Percentiles rank a stretch among this genome's conserved stretches.
These are phyloP conservation scores for Oncorhynchus masou DNA, from an alignment of 2,113 vertebrate species.

Conservation along the genomic window DNA sequence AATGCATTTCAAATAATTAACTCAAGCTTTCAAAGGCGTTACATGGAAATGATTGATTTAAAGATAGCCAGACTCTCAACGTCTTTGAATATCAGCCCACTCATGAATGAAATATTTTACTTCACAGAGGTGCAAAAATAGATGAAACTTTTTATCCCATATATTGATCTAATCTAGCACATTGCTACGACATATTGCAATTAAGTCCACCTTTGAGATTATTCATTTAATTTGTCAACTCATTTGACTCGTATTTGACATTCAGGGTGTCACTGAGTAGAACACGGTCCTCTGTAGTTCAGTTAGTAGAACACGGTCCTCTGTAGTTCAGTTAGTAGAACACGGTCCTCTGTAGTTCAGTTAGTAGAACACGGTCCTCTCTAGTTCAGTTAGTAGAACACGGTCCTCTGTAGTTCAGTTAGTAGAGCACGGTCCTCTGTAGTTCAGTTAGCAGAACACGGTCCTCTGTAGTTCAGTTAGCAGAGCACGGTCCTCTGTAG, in stretches of 20 bases:
- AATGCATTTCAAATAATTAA: conserved; percentile 5
- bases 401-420: too few relatives aligned
- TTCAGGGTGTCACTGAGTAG: too few relatives aligned
- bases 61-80: background rate
- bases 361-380: too few relatives aligned
- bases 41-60: conserved; percentile 6
- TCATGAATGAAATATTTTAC: conserved; percentile 4
- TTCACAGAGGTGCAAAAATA: background rate
- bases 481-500: too few relatives aligned
- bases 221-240: background rate
- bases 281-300: too few relatives aligned
- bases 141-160: background rate
- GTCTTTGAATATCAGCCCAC: background rate
- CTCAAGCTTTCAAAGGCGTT: conserved; percentile 6
- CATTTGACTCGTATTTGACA: background rate
- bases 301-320: too few relatives aligned
- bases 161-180: background rate
- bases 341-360: too few relatives aligned
- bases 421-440: too few relatives aligned
- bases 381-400: too few relatives aligned
- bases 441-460: too few relatives aligned
- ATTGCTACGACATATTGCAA: background rate
- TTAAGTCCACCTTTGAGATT: background rate
- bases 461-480: too few relatives aligned
- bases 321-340: too few relatives aligned